Evolutionary conservation across 1,140 invertebrate genomes (phyloP), one percentile per base, ranked within the genome.

Genomic region (Helicorthomorpha holstii): DNA sequence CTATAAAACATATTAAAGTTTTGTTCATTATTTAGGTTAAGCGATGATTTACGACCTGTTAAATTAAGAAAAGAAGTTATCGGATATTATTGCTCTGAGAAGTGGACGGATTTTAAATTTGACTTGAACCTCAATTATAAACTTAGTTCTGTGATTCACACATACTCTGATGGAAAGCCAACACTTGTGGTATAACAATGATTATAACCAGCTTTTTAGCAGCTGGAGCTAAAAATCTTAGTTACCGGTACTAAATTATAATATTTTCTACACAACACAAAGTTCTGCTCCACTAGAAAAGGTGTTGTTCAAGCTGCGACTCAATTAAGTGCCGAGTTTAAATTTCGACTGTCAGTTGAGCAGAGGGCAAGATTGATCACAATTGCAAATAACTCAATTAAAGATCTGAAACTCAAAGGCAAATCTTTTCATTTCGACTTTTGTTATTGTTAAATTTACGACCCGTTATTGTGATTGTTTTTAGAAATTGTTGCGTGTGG

Each of bases 281-380:
- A 71, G 69, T 88, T 87, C 64, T 85, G 82, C 64, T 78, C 77
- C 49, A 84, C 83, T 1, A 69, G 84, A 49, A 86, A 84, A 65
- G 75, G 79, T 54, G 78, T 80, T 0, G 64, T 75, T 51, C 73
- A 83, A 62, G 78, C 81, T 22, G 77, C 79, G 1, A 71, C 74
- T 48, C 73, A 75, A 26, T 56, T 85, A 41, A 66, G 71, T 1
- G 73, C 75, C 57, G 72, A 79, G 57, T 60, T 76, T 3, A 73
- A 74, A 26, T 74, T 78, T 52, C 66, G 70, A 19, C 71, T 76
- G 52, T 69, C 63, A 56, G 47, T 65, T 1, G 63, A 72, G 38
- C 75, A 80, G 54, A 74, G 71, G 57, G 64, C 70, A 23, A 67
- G 66, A 26, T 63, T 82, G 1, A 60, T 59, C 3, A 57, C 44